A percentile compares a stretch with the other conserved stretches of the same genome.
phyloP scores from a whole-genome alignment of 2,113 vertebrate species.

The crab-eating macaque (Macaca fascicularis) region DNA sequence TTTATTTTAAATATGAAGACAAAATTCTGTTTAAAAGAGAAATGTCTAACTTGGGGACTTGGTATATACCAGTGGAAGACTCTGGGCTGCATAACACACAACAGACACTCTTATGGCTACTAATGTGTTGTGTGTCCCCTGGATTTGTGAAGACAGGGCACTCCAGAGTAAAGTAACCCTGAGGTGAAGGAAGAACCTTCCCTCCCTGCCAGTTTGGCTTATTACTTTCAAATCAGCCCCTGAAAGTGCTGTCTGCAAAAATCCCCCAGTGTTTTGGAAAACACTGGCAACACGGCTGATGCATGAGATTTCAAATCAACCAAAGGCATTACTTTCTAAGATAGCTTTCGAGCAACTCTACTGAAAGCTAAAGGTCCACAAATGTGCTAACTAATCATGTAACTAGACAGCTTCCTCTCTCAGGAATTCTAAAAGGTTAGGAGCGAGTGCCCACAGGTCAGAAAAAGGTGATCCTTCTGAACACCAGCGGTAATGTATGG shows the following conservation, averaged over 20 bases:
- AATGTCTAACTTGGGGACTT: neutral
- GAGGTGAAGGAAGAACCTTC: neutral
- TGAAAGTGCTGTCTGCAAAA: neutral
- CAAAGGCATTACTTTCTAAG: constrained; percentile 4
- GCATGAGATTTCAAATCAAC: neutral
- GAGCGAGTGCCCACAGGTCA: neutral
- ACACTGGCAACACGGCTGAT: neutral
- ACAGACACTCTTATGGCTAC: neutral
- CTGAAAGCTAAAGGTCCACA: neutral
- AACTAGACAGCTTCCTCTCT: constrained; percentile 23
- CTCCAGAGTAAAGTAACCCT: neutral
- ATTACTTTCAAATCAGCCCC: neutral
- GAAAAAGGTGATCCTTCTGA: constrained; percentile 3
- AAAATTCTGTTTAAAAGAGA: constrained; percentile 14
- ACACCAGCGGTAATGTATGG: neutral
- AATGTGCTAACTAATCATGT: constrained; percentile 32
- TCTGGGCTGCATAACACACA: neutral
- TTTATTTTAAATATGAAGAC: neutral
- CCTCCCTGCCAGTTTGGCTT: neutral
- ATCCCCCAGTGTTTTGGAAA: constrained; percentile 13
- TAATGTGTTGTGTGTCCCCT: neutral
- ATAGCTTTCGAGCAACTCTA: neutral
- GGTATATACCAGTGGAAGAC: neutral
- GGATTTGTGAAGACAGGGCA: neutral
- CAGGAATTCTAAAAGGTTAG: neutral